Evolutionary conservation across 2,797 vertebrate species (phyloP).

Genomic region (Amniataba percoides): DNA sequence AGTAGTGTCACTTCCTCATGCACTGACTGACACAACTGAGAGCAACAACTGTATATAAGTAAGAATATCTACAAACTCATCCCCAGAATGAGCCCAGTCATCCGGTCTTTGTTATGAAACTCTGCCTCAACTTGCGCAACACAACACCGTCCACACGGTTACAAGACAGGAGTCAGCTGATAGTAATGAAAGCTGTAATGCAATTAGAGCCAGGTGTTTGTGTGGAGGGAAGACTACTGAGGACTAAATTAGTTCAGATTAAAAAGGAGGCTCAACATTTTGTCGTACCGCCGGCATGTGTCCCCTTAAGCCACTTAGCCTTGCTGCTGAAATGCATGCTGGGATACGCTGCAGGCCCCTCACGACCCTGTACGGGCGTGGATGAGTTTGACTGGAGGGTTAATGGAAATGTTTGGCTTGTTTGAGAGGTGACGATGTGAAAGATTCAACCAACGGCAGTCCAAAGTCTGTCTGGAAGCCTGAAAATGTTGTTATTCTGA

Average conservation of each 20-base stretch:
- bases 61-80: too few relatives aligned
- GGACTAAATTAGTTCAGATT: neutral
- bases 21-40: too few relatives aligned
- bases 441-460: too few relatives aligned
- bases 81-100: too few relatives aligned
- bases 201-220: neutral
- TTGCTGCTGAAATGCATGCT: neutral
- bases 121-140: constrained; percentile 12
- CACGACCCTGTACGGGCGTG: neutral
- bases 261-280: neutral
- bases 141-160: neutral
- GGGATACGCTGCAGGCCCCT: neutral
- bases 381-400: neutral
- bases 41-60: too few relatives aligned
- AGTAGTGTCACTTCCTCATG: neutral
- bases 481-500: neutral
- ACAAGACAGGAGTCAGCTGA: constrained; percentile 11
- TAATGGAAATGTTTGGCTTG: neutral
- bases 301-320: neutral
- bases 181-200: neutral
- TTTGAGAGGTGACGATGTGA: neutral
- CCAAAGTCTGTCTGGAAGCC: neutral
- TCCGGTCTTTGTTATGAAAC: neutral
- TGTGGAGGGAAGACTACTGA: neutral
- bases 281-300: neutral